Evolutionary conservation across 2,888 invertebrate genomes (phyloP), one percentile per base, ranked within the genome.

Genomic region (Agrilus cyanescens): DNA sequence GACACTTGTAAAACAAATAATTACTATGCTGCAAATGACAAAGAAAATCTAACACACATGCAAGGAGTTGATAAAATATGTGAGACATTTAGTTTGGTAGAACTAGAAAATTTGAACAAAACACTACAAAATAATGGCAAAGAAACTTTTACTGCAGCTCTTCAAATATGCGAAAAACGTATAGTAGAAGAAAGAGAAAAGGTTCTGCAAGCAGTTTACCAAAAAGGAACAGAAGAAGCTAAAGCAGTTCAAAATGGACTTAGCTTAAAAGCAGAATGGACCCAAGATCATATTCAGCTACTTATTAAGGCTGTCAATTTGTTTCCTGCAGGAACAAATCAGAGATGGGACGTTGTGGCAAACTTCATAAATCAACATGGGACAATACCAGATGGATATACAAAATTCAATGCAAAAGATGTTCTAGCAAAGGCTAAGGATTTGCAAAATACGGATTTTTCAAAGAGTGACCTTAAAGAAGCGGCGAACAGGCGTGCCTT

Each of bases 221-320:
- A 62, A 16, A 74, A 73, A 50, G 63, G 62, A 44, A 61, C 57
- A 37, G 57, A 61, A 41, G 56, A 57, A 46, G 51, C 57, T 4
- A 56, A 58, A 41, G 60, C 56, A 14, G 59, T 60, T 13, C 73
- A 72, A 52, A 72, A 71, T 48, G 66, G 66, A 7, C 55, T 71
- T 12, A 72, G 70, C 53, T 65, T 68, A 3, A 70, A 74, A 0
- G 71, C 75, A 10, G 75, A 73, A 44, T 99, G 98, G 98, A 76
- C 76, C 12, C 78, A 80, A 39, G 86, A 85, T 46, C 89, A 93
- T 63, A 73, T 91, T 14, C 89, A 91, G 59, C 70, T 91, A 36
- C 74, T 98, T 3, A 93, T 97, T 40, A 98, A 98, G 67, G 95
- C 94, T 14, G 95, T 97, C 0, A 97, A 97, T 68, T 67, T 97